Base-by-base conservation (phyloP, 2,797 vertebrate species). In the Alauda arvensis region DNA sequence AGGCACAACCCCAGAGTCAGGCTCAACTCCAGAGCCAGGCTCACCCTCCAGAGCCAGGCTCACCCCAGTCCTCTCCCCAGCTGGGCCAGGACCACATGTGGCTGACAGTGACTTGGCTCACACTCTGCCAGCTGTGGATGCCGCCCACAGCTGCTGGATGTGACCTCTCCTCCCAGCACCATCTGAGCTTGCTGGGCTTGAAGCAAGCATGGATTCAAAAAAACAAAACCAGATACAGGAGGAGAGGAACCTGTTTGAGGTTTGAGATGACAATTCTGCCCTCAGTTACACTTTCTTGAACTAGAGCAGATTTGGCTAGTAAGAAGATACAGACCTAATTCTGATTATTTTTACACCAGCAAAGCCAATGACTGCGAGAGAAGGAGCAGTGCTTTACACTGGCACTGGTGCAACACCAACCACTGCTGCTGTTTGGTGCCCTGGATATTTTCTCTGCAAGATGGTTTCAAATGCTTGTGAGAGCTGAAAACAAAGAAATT, bases 261-360 rank as follows among this genome's bases (percentile, higher is more conserved):
- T 67, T 33, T 66, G 68, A 85, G 87, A 78, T 85, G 72, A 90
- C 79, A 70, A 79, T 78, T 78, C 80, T 87, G 88, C 79, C 70
- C 88, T 87, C 46, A 55, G 88, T 85, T 89, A 87, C 76, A 76
- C 79, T 91, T 37, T 72, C 52, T 53, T 83, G 80, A 87, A 80
- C 60, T 52, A 76, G 74, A 90, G 79, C 87, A 83, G 84, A 62
- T 81, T 88, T 57, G 67, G 56, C 60, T 56, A 72, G 67, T 85
- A 94, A 89, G 55, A 52, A 77, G 72, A 88, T 37, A 60, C 65
- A 79, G 85, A 74, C 56, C 69, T 87, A 86, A 86, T 79, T 92
- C 43, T 77, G 83, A 86, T 70, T 84, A 93, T 90, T 94, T 93
- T 88, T 91, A 85, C 91, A 88, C 89, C 69, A 69, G 91, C 34